These are phyloP conservation scores for Gyps fulvus DNA, from an alignment of 2,113 vertebrate species.

Conservation along the genomic window DNA sequence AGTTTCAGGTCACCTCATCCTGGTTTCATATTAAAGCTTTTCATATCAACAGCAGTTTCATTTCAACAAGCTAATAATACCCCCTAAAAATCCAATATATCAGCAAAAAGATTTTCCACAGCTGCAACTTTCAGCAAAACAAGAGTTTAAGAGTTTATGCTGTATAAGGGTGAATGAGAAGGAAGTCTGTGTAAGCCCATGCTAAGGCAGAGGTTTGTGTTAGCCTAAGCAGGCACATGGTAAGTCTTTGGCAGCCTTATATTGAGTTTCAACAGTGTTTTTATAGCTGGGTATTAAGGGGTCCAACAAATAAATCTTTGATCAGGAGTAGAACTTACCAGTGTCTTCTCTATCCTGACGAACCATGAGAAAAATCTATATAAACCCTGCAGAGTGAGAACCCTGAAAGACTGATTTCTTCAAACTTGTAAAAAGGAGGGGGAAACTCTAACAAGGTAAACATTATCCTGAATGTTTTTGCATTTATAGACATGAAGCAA, in stretches of 20 bases:
- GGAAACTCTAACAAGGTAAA: background rate
- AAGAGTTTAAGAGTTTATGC: slow-evolving; percentile 41
- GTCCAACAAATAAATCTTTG: background rate
- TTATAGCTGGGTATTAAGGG: background rate
- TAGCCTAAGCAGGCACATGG: background rate
- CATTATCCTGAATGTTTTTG: background rate
- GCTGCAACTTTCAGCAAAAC: slow-evolving; percentile 44
- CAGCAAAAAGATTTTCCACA: slow-evolving; percentile 47
- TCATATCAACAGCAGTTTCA: slow-evolving; percentile 56
- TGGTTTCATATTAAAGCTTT: slow-evolving; percentile 42
- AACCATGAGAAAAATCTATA: background rate
- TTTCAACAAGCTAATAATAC: slow-evolving; percentile 60
- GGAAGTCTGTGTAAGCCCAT: background rate
- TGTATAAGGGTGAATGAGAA: slow-evolving; percentile 20
- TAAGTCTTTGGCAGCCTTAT: background rate
- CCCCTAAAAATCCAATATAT: slow-evolving; percentile 7
- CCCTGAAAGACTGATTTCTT: background rate
- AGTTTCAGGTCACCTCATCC: slow-evolving; percentile 17
- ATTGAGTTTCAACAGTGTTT: background rate
- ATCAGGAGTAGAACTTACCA: background rate
- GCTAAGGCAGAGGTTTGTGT: background rate
- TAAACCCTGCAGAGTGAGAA: background rate
- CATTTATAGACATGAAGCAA: background rate
- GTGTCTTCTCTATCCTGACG: background rate
- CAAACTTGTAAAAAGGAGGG: background rate